Conservation (phyloP, 2,888 invertebrate species). For the Athalia rosae region DNA sequence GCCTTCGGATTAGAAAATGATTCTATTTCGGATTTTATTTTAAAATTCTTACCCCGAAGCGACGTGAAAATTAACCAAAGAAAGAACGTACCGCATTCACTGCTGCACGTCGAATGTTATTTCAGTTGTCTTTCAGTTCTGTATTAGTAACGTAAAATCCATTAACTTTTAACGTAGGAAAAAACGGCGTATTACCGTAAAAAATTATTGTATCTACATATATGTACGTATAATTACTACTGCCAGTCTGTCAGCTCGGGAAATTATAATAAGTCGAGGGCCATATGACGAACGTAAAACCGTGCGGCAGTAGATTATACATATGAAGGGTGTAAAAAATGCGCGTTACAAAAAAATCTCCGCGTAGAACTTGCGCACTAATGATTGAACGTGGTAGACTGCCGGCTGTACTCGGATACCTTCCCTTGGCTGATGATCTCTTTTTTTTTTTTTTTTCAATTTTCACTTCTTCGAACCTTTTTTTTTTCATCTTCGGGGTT, state of each 20-base stretch:
- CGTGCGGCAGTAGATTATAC: constrained; percentile 11
- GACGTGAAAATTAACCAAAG: no score
- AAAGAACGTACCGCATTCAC: not conserved
- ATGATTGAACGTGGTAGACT: constrained; percentile 16
- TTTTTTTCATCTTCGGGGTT: not conserved
- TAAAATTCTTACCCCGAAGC: no score
- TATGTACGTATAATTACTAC: not conserved
- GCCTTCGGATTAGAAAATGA: no score
- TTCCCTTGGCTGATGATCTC: not conserved
- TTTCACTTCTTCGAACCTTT: not conserved
- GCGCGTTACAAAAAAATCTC: constrained; percentile 28
- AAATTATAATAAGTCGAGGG: constrained; percentile 42
- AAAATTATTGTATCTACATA: constrained; percentile 26
- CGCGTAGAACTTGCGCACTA: constrained; percentile 12
- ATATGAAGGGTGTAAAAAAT: constrained; percentile 10
- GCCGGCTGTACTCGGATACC: not conserved
- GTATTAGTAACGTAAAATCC: constrained; percentile 35
- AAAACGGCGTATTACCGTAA: constrained; percentile 1
- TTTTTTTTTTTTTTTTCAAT: not conserved
- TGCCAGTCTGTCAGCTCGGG: constrained; percentile 24
- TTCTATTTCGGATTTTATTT: no score
- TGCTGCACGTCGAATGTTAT: constrained; percentile 20
- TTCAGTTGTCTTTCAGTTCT: constrained; percentile 29
- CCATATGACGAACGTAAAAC: constrained; percentile 45
- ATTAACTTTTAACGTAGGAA: constrained; percentile 38